Percentiles rank a stretch among this genome's conserved stretches.
phyloP scores from a whole-genome alignment of 2,113 vertebrate species.

The Fulica atra region DNA sequence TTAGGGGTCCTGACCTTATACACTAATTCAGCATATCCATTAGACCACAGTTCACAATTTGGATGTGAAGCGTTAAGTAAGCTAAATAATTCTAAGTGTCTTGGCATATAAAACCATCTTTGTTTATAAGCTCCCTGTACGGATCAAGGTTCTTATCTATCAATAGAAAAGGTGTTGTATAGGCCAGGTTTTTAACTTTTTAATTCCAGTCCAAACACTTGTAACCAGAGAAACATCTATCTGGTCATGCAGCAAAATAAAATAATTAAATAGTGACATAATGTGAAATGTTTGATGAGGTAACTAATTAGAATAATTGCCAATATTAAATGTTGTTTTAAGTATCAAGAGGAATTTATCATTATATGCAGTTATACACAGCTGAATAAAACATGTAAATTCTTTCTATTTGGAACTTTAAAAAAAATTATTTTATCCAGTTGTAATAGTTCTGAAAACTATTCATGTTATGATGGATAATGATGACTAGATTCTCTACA shows the following conservation, averaged over 20 bases:
- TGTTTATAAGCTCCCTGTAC: not conserved
- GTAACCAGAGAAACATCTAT: not conserved
- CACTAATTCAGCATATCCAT: not conserved
- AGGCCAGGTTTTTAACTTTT: not conserved
- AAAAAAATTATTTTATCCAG: not conserved
- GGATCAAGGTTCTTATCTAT: not conserved
- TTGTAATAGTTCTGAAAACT: not conserved
- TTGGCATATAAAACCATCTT: not conserved
- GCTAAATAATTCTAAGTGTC: not conserved
- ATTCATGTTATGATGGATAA: not conserved
- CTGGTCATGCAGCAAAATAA: not conserved
- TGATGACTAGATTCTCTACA: not conserved
- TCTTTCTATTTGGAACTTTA: not conserved
- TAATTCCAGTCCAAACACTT: not conserved
- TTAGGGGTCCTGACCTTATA: not conserved
- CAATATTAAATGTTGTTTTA: not conserved
- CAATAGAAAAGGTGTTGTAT: not conserved
- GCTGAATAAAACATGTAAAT: not conserved
- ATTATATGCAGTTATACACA: not conserved
- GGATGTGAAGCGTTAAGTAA: not conserved
- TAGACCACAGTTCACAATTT: not conserved
- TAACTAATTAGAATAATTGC: not conserved
- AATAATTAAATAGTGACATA: not conserved
- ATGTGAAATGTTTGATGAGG: not conserved
- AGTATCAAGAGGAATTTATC: not conserved